Base-by-base conservation (phyloP, 1,140 invertebrate species). In the Dryas iulia region DNA sequence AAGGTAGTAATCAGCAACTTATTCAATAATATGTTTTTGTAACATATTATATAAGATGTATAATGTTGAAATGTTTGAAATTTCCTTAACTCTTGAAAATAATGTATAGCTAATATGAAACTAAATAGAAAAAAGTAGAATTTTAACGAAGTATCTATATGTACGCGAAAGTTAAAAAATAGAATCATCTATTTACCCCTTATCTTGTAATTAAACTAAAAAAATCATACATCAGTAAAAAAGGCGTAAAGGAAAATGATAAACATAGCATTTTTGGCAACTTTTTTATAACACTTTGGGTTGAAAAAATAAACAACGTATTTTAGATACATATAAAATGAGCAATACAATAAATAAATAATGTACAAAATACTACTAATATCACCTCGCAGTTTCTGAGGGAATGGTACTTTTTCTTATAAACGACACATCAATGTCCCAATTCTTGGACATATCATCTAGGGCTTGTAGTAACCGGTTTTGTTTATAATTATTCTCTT, bases 301-400 rank as follows among this genome's bases (percentile, higher is more conserved):
- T 62, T 81, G 68, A 84, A 88, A 82, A 85, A 84, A 83, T 84
- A 84, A 87, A 84, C 78, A 89, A 87, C 78, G 77, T 75, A 71
- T 77, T 47, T 63, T 78, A 80, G 68, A 83, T 69, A 77, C 52
- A 72, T 79, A 82, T 71, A 76, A 73, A 79, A 78, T 83, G 79
- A 82, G 77, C 77, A 85, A 74, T 78, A 76, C 67, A 71, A 73
- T 88, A 91, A 84, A 88, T 90, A 91, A 83, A 88, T 76, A 87
- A 89, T 91, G 76, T 89, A 91, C 87, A 89, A 78, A 65, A 71
- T 66, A 69, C 63, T 76, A 62, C 65, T 77, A 88, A 80, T 86
- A 89, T 89, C 86, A 89, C 79, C 87, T 91, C 21, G 66, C 69
- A 63, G 58, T 62, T 33, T 64, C 73, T 30, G 66, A 61, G 24